A percentile compares a stretch with the other conserved stretches of the same genome.
Evolutionary conservation across 2,113 vertebrate species (phyloP).

Genomic region (Amia ocellicauda): DNA sequence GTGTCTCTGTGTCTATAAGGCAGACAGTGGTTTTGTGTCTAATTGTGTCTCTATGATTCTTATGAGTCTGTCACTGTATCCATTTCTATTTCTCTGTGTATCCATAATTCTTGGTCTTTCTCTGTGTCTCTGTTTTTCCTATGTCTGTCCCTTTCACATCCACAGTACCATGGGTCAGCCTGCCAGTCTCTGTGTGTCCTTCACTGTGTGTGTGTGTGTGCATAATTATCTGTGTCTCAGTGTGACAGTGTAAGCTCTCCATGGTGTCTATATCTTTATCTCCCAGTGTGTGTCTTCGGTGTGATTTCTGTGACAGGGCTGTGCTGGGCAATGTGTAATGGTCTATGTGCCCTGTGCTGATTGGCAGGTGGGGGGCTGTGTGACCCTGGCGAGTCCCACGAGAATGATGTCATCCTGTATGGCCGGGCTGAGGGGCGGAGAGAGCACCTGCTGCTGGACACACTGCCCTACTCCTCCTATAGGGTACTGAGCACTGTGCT

Average conservation of each 20-base stretch:
- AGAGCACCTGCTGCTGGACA: slow-evolving; percentile 78
- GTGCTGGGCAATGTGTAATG: neutral
- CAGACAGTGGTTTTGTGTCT: neutral
- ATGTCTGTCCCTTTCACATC: too few relatives aligned
- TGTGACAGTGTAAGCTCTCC: too few relatives aligned
- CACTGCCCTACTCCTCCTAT: slow-evolving; percentile 84
- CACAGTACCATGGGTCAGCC: neutral
- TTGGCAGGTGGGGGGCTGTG: slow-evolving; percentile 78
- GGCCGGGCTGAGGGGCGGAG: slow-evolving; percentile 80
- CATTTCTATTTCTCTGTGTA: too few relatives aligned
- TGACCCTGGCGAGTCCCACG: slow-evolving; percentile 86
- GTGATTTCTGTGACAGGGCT: too few relatives aligned
- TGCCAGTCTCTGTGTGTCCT: neutral
- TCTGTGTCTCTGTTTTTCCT: too few relatives aligned
- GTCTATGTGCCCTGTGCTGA: slow-evolving; percentile 15
- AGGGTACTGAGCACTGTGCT: slow-evolving; percentile 61
- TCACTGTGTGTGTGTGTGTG: neutral
- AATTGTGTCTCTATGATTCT: too few relatives aligned
- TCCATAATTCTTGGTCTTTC: too few relatives aligned
- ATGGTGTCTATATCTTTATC: neutral
- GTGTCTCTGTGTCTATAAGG: neutral
- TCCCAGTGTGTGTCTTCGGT: slow-evolving; percentile 8
- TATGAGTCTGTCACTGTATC: too few relatives aligned
- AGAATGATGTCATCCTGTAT: slow-evolving; percentile 82
- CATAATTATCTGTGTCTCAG: neutral